Base-by-base conservation (phyloP, 2,888 invertebrate genomes). In the Trissonchulus sp. region DNA sequence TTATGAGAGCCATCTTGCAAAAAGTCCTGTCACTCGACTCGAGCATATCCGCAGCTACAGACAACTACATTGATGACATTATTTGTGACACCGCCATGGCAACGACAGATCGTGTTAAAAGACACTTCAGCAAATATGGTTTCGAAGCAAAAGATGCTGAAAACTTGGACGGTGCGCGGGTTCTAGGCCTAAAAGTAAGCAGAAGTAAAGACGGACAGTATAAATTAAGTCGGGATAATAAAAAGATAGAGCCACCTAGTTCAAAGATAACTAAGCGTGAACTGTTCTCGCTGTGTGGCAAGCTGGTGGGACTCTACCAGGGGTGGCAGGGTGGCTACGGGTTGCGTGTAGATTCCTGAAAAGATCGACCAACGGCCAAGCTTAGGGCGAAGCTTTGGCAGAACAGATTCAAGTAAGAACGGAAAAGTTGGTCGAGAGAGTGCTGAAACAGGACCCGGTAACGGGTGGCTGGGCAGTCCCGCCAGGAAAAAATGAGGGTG, bases 21-120 rank as follows among this genome's bases (percentile, higher is more conserved):
- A 34, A 23, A 69, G 71, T 69, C 3, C 37, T 69, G 37, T n/a
- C 35, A 18, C n/a, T 69, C 28, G 28, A 69, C 37, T 8, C 34
- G n/a, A 34, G n/a, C 34, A 34, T 69, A n/a, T 8, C 28, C n/a
- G 71, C 71, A 36, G 71, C 28, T n/a, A 69, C 71, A 23, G 71
- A 69, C 71, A 36, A n/a, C 28, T 69, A 69, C 37, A 69, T 69
- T 36, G 71, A 69, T 36, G 71, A 69, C 37, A 69, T 69, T 35
- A 37, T 69, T n/a, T 23, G 28, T 23, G 37, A 69, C n/a, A n/a
- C n/a, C 8, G n/a, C 28, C 28, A 36, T 35, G n/a, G 71, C 37
- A 35, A 31, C 34, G 3, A n/a, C 71, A 35, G 28, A 34, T 37
- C 15, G n/a, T n/a, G 35, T 69, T 8, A 34, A 36, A 69, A 15